Conservation (phyloP, 2,797 vertebrate species). For the Artibeus jamaicensis region DNA sequence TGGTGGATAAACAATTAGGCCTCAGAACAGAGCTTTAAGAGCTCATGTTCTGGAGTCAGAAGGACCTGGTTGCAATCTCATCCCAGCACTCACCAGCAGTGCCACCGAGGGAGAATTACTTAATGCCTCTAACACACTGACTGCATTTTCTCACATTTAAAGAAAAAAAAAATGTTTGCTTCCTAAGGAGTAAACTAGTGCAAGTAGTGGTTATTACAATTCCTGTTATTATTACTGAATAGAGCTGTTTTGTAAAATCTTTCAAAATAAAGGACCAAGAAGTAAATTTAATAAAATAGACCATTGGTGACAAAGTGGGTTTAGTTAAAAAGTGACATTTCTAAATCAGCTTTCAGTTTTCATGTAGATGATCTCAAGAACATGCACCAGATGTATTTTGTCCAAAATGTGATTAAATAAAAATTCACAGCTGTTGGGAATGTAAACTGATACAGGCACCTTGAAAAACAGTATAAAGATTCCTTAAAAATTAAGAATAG, state of each 20-base stretch:
- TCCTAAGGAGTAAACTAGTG: background rate
- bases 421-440: background rate
- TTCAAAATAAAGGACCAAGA: background rate
- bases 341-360: background rate
- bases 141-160: background rate
- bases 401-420: background rate
- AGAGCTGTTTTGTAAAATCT: background rate
- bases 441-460: background rate
- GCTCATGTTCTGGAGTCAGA: background rate
- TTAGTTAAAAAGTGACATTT: slow-evolving; percentile 5
- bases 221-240: background rate
- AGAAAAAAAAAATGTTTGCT: background rate
- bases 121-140: background rate
- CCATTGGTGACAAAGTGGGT: background rate
- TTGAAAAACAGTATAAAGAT: background rate
- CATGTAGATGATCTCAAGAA: background rate
- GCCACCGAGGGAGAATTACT: background rate
- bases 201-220: background rate
- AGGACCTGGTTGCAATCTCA: background rate
- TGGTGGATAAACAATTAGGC: background rate
- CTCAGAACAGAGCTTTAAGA: background rate
- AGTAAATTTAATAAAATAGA: background rate
- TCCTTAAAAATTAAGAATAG: background rate
- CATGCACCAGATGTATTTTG: background rate
- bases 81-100: background rate